Evolutionary conservation across 2,113 vertebrate species (phyloP).

Genomic region (Acanthochromis polyacanthus): DNA sequence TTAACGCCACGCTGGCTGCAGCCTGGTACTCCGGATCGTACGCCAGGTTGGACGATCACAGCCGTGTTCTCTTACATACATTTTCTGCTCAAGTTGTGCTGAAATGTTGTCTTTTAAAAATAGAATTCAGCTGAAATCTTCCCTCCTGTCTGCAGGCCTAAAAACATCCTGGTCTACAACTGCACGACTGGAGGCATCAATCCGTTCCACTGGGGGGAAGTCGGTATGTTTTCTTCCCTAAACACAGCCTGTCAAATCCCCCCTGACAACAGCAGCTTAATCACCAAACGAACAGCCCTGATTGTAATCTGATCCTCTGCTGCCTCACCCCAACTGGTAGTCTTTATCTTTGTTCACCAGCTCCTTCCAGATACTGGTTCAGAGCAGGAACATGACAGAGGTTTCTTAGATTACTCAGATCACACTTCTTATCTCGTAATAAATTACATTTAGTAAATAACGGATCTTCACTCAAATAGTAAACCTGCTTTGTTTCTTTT

Average conservation of each 20-base stretch:
- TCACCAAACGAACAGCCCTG: slow-evolving; percentile 5
- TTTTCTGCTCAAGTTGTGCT: neutral
- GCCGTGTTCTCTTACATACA: neutral
- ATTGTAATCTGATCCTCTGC: slow-evolving; percentile 39
- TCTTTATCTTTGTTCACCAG: slow-evolving; percentile 19
- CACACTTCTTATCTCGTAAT: no score
- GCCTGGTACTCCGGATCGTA: slow-evolving; percentile 98
- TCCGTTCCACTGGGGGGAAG: slow-evolving; percentile 98
- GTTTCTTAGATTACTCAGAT: no score
- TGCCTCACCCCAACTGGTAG: slow-evolving; percentile 29
- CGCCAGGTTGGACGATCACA: slow-evolving; percentile 78
- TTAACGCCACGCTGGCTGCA: slow-evolving; percentile 93
- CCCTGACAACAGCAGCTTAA: neutral
- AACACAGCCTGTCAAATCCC: slow-evolving; percentile 13
- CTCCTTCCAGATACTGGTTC: neutral
- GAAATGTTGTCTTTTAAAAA: neutral
- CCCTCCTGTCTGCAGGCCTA: slow-evolving; percentile 84
- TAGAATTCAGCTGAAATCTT: neutral
- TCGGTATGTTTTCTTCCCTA: slow-evolving; percentile 88
- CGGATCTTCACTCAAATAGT: no score
- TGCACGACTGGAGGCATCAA: slow-evolving; percentile 98
- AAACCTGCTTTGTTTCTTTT: no score
- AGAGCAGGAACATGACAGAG: neutral
- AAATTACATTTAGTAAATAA: no score
- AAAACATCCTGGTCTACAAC: slow-evolving; percentile 94